Conservation (phyloP, 1,140 invertebrate genomes). For the Sycobia sp. region DNA sequence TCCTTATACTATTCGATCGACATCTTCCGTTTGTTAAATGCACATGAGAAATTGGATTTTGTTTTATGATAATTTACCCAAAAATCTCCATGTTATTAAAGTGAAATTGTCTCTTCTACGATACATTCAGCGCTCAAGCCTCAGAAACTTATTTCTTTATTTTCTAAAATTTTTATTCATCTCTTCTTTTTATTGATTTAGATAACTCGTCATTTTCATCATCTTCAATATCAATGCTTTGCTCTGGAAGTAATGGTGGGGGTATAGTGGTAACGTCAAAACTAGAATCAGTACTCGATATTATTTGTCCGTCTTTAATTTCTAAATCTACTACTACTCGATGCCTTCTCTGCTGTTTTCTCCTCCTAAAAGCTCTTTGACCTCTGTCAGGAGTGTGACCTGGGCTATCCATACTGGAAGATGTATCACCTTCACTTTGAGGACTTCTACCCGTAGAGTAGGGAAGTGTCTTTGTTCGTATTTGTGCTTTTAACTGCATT, state of each 20-base stretch:
- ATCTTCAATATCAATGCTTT: constrained; percentile 64
- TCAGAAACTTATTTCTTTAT: not conserved
- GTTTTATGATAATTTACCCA: too few relatives aligned
- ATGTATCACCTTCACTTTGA: constrained; percentile 59
- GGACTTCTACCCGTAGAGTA: constrained; percentile 54
- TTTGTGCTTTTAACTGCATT: constrained; percentile 56
- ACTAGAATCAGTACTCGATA: constrained; percentile 67
- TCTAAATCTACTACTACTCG: constrained; percentile 57
- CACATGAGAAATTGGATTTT: not conserved
- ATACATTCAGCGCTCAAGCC: not conserved
- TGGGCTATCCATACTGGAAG: constrained; percentile 60
- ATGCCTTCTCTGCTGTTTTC: constrained; percentile 55
- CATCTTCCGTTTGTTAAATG: constrained; percentile 9
- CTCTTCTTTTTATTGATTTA: constrained; percentile 32
- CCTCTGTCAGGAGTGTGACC: constrained; percentile 56
- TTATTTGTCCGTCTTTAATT: constrained; percentile 57
- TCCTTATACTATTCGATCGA: constrained; percentile 19
- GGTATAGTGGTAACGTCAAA: constrained; percentile 73
- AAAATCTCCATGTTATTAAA: too few relatives aligned
- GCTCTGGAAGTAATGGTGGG: constrained; percentile 68
- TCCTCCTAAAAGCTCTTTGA: constrained; percentile 53
- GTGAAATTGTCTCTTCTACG: too few relatives aligned
- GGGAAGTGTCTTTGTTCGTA: constrained; percentile 58
- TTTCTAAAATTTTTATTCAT: constrained; percentile 4
- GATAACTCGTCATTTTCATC: constrained; percentile 54